Percentiles rank a stretch among this genome's conserved stretches.
Conservation (phyloP, 2,797 vertebrate species). For the Danio albolineatus region DNA sequence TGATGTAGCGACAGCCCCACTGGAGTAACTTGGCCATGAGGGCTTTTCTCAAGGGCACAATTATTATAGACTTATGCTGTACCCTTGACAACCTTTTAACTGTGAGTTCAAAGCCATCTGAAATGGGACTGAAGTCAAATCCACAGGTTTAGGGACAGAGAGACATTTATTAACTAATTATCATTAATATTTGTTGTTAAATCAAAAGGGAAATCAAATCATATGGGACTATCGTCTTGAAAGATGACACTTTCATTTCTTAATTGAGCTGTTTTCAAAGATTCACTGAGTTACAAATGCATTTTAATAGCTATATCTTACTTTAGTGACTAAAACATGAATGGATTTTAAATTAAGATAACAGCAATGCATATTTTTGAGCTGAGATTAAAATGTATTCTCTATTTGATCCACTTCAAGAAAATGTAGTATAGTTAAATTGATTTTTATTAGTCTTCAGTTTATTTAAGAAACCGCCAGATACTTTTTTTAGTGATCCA, state of each 20-base stretch:
- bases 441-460: neutral
- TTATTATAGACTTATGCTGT: neutral
- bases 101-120: slow-evolving; percentile 6
- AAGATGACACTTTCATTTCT: no score
- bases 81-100: neutral
- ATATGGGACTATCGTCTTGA: no score
- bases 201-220: no score
- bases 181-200: no score
- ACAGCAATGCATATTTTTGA: neutral
- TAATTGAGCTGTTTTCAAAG: slow-evolving; percentile 2
- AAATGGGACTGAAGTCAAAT: neutral
- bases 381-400: neutral
- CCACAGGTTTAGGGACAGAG: neutral
- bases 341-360: neutral
- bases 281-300: neutral
- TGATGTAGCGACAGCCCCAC: neutral
- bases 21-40: neutral
- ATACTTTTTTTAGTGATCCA: neutral
- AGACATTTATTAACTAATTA: no score
- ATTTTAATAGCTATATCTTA: neutral
- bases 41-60: slow-evolving; percentile 25
- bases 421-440: neutral
- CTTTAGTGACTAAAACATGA: neutral
- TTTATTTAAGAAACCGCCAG: neutral
- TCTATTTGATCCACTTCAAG: neutral